Conservation (phyloP, 2,113 vertebrate species). For the Echinops telfairi region DNA sequence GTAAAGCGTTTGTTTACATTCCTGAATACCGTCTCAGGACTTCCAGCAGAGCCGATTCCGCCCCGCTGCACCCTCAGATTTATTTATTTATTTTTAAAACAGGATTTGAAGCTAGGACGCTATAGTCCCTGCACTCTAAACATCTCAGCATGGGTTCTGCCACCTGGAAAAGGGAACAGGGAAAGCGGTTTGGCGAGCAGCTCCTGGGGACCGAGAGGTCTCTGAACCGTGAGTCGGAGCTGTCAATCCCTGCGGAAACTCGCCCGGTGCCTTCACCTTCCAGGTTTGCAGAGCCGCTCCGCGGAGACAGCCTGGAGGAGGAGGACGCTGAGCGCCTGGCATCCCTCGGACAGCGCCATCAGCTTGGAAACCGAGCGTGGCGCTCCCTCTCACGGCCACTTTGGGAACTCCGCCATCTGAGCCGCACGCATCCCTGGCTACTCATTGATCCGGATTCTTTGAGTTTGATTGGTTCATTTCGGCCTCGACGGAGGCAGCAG, state of each 20-base stretch:
- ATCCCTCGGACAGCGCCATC: accelerated
- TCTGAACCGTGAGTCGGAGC: neutral
- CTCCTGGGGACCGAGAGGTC: neutral
- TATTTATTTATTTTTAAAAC: no score
- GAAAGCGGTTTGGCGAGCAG: neutral
- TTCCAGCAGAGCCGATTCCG: neutral
- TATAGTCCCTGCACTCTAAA: neutral
- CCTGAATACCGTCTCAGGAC: no score
- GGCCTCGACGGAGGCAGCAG: no score
- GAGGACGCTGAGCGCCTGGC: accelerated
- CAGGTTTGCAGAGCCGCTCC: neutral
- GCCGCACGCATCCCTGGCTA: neutral
- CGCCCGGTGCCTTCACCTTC: neutral
- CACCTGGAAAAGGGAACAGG: neutral
- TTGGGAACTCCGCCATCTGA: neutral
- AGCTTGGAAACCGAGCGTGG: neutral
- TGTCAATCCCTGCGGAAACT: neutral
- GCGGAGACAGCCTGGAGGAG: neutral
- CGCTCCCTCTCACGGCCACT: slow-evolving; percentile 55
- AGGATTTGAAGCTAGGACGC: neutral
- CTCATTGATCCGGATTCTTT: neutral
- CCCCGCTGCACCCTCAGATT: neutral
- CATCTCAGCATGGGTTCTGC: neutral
- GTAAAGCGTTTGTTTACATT: neutral
- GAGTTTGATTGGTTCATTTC: no score